Base-by-base conservation (phyloP, 2,888 invertebrate species). In the Netelia fuscicornis region DNA sequence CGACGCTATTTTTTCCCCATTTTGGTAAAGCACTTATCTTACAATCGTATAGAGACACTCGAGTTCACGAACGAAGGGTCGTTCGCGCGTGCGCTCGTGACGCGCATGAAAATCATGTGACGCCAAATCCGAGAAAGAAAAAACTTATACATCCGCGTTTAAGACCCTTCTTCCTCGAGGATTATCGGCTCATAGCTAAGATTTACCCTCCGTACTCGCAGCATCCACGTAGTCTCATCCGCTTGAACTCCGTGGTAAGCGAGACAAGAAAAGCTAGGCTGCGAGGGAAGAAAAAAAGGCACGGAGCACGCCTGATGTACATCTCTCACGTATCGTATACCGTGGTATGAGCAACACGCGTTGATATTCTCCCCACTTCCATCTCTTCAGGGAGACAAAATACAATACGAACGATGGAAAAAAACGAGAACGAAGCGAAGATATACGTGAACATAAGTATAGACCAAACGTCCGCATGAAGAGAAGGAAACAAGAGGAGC, bases 311-410 rank as follows among this genome's bases (percentile, higher is more conserved):
- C 54, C 42, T 44, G 30, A 58, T 71, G 10, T 65, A 44, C 48
- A 70, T 71, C 76, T 64, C 76, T 71, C 68, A 71, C 62, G 64
- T 62, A 81, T 30, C 58, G 17, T 30, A 44, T 68, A 68, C 56
- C n/a, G 17, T 30, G 23, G 13, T 23, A 11, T 52, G 37, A 56
- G 37, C 30, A 74, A 52, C 62, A 48, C 23, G 56, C 42, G 37
- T 58, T 62, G 83, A 75, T 80, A 83, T 75, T 75, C 60, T 70
- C 64, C 44, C 70, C 56, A 88, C 88, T 90, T 86, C 89, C 87
- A 89, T 91, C 89, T 91, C 88, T 90, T 72, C 30, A 56, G 84
- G 84, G 87, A 89, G 89, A n/a, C n/a, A 90, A 91, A 90, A 78
- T 89, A 58, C 58, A 85, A 75, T 30, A 42, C 23, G 30, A 62